Evolutionary conservation across 2,113 vertebrate species (phyloP).

Genomic region (Oxygymnocypris stewartii): DNA sequence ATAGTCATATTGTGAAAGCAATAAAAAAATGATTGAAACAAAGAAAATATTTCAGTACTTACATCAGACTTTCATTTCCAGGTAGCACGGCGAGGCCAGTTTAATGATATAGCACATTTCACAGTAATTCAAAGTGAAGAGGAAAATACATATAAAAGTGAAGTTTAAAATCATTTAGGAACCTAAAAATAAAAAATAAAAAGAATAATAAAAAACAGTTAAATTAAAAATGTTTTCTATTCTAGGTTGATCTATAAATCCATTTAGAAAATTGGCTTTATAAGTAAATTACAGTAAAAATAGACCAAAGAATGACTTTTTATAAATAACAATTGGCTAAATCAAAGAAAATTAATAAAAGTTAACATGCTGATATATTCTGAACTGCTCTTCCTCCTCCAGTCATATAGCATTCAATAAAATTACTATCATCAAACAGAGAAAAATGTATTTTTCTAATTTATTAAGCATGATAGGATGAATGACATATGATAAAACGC

Average conservation of each 20-base stretch:
- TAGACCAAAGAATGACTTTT: neutral
- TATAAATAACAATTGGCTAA: neutral
- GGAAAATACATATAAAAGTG: neutral
- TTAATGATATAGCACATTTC: neutral
- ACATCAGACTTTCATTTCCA: slow-evolving; percentile 23
- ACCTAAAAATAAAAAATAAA: neutral
- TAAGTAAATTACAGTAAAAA: neutral
- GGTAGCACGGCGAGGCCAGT: neutral
- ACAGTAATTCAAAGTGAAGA: neutral
- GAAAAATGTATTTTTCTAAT: too few relatives aligned
- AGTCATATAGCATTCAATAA: neutral
- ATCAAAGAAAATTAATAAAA: neutral
- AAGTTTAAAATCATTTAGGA: neutral
- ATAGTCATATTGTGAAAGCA: slow-evolving; percentile 14
- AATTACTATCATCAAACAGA: too few relatives aligned
- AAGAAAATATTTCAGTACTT: neutral
- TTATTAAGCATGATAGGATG: too few relatives aligned
- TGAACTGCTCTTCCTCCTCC: neutral
- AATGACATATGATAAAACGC: too few relatives aligned
- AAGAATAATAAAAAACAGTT: neutral
- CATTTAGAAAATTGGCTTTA: neutral
- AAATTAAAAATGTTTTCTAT: neutral
- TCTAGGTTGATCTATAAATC: neutral
- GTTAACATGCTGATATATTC: neutral
- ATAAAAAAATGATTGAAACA: slow-evolving; percentile 10